Evolutionary conservation across 2,797 vertebrate genomes (phyloP).

Genomic region (Sebastes variabilis): DNA sequence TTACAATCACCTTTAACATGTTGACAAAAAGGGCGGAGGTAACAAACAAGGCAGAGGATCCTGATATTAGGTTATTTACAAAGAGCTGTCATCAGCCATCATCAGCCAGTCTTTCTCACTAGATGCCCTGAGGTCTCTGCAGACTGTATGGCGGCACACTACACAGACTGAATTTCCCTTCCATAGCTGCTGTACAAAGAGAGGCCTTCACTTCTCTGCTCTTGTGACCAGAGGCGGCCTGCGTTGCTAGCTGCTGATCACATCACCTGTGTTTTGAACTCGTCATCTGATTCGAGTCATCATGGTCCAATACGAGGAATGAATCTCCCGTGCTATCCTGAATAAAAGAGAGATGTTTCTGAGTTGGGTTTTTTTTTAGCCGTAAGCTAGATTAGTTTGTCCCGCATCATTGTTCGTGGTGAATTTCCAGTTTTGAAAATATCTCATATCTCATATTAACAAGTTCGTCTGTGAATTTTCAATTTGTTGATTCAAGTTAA

Average conservation of each 20-base stretch:
- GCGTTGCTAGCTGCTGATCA: slow-evolving; percentile 52
- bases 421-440: not conserved
- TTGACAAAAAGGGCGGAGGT: not conserved
- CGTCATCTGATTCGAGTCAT: slow-evolving; percentile 42
- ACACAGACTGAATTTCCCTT: slow-evolving; percentile 45
- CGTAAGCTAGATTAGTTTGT: not conserved
- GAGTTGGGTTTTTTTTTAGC: not conserved
- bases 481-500: not conserved
- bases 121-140: slow-evolving; percentile 29
- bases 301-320: slow-evolving; percentile 7
- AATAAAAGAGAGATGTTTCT: not conserved
- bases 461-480: not conserved
- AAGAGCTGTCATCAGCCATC: slow-evolving; percentile 43
- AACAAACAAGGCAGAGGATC: slow-evolving; percentile 25
- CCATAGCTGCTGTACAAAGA: slow-evolving; percentile 49
- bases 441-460: not conserved
- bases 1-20: not conserved
- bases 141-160: slow-evolving; percentile 38
- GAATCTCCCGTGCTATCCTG: not conserved
- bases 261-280: slow-evolving; percentile 60
- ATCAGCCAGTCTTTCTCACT: slow-evolving; percentile 16
- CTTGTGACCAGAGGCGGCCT: slow-evolving; percentile 51
- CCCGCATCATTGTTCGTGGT: not conserved
- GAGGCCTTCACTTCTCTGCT: slow-evolving; percentile 49
- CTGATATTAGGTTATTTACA: slow-evolving; percentile 43